These are phyloP conservation scores for Eunapius fragilis DNA, from an alignment of 37 sponge, comb jelly and placozoan species.

Conservation along the genomic window DNA sequence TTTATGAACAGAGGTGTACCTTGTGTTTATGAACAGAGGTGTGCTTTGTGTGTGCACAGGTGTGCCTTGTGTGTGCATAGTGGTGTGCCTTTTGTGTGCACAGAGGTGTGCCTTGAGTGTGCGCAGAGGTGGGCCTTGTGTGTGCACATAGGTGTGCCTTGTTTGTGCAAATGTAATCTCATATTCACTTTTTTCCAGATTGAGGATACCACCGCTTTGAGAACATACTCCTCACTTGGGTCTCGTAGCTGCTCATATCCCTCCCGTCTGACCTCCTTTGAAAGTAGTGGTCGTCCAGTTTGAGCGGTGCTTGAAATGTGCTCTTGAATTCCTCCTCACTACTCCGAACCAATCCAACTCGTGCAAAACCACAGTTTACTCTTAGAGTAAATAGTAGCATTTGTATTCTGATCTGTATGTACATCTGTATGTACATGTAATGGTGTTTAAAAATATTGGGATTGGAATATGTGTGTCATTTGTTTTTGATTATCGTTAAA, in stretches of 20 bases:
- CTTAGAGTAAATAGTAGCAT: background rate
- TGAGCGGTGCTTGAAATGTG: background rate
- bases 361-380: background rate
- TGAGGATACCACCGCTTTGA: conserved; percentile 3
- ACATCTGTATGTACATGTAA: no score
- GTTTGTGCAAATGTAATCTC: conserved; percentile 21
- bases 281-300: background rate
- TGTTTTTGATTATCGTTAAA: no score
- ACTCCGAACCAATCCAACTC: background rate
- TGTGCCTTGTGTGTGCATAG: no score
- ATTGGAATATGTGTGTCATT: no score
- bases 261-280: background rate
- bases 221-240: background rate
- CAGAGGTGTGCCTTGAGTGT: no score
- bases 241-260: background rate
- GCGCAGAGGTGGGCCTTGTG: no score
- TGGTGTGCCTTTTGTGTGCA: no score
- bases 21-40: no score
- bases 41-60: no score
- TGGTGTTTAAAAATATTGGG: background rate
- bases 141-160: no score
- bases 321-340: background rate
- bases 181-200: background rate
- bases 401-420: background rate
- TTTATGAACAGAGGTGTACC: no score